A percentile compares a stretch with the other conserved stretches of the same genome.
These are phyloP conservation scores for Antrozous pallidus DNA, from an alignment of 2,797 vertebrate genomes.

Conservation along the genomic window DNA sequence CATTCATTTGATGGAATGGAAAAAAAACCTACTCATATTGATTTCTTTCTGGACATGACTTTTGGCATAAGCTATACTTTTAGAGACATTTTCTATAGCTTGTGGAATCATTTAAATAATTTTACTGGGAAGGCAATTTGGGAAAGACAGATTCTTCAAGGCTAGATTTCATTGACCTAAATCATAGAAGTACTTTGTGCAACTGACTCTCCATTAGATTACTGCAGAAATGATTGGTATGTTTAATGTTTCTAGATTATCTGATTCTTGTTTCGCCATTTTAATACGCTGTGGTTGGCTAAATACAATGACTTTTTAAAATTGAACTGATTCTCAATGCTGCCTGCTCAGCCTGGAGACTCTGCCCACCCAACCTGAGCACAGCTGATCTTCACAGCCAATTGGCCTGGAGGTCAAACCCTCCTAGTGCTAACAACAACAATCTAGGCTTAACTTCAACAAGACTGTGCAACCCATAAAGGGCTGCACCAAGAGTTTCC, in stretches of 20 bases:
- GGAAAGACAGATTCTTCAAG: not conserved
- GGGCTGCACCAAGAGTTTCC: too few relatives aligned
- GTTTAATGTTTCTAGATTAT: not conserved
- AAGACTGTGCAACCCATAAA: too few relatives aligned
- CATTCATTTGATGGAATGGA: not conserved
- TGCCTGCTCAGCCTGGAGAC: too few relatives aligned
- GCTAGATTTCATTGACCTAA: not conserved
- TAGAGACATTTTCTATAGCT: not conserved
- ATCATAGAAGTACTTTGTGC: not conserved
- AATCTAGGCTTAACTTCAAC: too few relatives aligned
- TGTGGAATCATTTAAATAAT: conserved; percentile 14
- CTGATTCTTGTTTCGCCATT: not conserved
- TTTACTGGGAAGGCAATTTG: conserved; percentile 10
- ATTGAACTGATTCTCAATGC: not conserved
- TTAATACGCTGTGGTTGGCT: not conserved
- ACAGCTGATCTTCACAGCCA: too few relatives aligned
- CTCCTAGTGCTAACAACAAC: too few relatives aligned
- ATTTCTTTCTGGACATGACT: conserved; percentile 54
- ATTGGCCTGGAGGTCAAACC: too few relatives aligned
- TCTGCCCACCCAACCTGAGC: too few relatives aligned
- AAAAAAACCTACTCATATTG: not conserved
- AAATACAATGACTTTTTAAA: not conserved
- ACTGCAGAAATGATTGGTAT: not conserved
- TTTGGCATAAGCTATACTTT: not conserved
- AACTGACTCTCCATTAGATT: not conserved